Evolutionary conservation across 2,888 invertebrate genomes (phyloP).

Genomic region (Drosophila mettleri): DNA sequence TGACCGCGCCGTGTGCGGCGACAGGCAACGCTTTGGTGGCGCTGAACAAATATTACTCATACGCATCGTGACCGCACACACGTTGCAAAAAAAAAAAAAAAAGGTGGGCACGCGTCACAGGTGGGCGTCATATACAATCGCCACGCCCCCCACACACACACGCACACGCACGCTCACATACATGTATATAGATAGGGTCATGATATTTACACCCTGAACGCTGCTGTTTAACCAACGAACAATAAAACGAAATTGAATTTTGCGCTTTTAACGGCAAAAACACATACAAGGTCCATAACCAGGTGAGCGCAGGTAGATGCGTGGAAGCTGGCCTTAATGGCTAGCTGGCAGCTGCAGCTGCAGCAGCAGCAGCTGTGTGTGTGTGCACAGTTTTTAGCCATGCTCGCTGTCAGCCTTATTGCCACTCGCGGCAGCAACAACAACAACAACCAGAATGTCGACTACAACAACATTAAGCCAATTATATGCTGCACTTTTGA

Average conservation of each 20-base stretch:
- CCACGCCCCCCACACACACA: slow-evolving; percentile 51
- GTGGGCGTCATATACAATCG: slow-evolving; percentile 72
- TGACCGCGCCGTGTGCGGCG: background rate
- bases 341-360: slow-evolving; percentile 23
- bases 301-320: background rate
- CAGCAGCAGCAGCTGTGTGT: too few relatives aligned
- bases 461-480: slow-evolving; percentile 62
- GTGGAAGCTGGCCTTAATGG: slow-evolving; percentile 19
- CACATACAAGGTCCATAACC: slow-evolving; percentile 57
- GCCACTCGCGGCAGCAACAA: slow-evolving; percentile 12
- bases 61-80: slow-evolving; percentile 40
- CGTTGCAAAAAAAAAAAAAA: slow-evolving; percentile 21
- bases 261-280: slow-evolving; percentile 74
- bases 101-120: slow-evolving; percentile 62
- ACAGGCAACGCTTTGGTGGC: slow-evolving; percentile 2
- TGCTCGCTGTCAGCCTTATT: slow-evolving; percentile 16
- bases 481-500: slow-evolving; percentile 77
- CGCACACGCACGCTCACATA: background rate
- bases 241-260: slow-evolving; percentile 79
- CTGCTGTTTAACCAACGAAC: slow-evolving; percentile 74
- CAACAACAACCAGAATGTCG: slow-evolving; percentile 5
- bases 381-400: slow-evolving; percentile 44
- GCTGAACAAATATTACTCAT: slow-evolving; percentile 57
- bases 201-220: slow-evolving; percentile 48
- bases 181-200: slow-evolving; percentile 1